phyloP scores from a whole-genome alignment of 2,888 invertebrate species.

The Epistrophe eligans region DNA sequence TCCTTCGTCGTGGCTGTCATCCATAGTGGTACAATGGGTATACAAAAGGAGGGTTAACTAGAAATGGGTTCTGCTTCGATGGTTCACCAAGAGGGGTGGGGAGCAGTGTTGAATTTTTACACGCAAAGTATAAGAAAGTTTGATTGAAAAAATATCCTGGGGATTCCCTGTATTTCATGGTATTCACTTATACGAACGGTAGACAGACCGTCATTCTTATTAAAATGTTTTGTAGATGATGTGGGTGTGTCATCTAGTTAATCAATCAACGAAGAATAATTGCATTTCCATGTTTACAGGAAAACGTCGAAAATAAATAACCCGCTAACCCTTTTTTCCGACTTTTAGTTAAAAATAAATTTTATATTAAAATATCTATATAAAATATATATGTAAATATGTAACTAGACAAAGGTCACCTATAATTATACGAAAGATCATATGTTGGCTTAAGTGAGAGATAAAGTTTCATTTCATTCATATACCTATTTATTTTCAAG shows the following conservation, averaged over 20 bases:
- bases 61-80: slow-evolving; percentile 1
- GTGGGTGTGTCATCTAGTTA: slow-evolving; percentile 32
- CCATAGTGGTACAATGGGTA: slow-evolving; percentile 14
- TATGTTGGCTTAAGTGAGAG: too few species aligned
- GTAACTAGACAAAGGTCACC: too few species aligned
- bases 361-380: too few species aligned
- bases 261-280: slow-evolving; percentile 61
- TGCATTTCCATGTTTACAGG: background rate
- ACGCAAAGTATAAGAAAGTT: slow-evolving; percentile 56
- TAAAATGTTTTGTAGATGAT: background rate
- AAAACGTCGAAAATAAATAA: background rate
- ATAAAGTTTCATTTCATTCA: too few species aligned
- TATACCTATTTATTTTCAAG: too few species aligned
- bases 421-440: too few species aligned
- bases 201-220: background rate
- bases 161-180: slow-evolving; percentile 48
- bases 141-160: slow-evolving; percentile 67
- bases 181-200: background rate
- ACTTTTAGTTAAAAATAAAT: background rate
- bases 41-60: slow-evolving; percentile 27
- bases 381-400: too few species aligned
- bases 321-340: background rate
- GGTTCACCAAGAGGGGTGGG: background rate
- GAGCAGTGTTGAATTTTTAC: slow-evolving; percentile 34
- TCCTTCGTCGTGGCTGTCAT: background rate